Conservation (phyloP, 2,797 vertebrate genomes). For the Pempheris klunzingeri region DNA sequence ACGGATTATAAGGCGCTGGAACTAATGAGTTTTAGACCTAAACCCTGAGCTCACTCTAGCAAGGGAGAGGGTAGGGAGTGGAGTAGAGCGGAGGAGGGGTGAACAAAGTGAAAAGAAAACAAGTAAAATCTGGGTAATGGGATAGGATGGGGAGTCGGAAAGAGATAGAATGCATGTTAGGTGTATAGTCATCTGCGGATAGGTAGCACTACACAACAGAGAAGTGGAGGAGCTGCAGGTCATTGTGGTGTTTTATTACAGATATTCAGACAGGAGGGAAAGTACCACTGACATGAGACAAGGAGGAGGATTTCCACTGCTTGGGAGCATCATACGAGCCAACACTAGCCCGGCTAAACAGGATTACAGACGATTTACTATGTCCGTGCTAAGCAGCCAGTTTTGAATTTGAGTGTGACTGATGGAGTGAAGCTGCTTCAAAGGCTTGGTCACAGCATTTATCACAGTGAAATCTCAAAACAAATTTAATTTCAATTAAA, state of each 20-base stretch:
- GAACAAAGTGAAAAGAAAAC: not conserved
- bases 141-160: not conserved
- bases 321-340: not conserved
- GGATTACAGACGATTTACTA: constrained; percentile 20
- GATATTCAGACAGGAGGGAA: not conserved
- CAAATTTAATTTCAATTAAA: not conserved
- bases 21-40: constrained; percentile 73
- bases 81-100: no score
- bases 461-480: not conserved
- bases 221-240: not conserved
- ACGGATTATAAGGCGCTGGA: constrained; percentile 72
- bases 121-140: constrained; percentile 7
- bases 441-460: not conserved
- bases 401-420: constrained; percentile 29
- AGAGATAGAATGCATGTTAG: not conserved
- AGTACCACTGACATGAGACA: not conserved
- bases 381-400: constrained; percentile 3
- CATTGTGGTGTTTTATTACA: constrained; percentile 16
- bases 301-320: constrained; percentile 2
- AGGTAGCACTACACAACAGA: not conserved
- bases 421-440: not conserved
- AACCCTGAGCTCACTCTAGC: constrained; percentile 31
- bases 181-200: not conserved
- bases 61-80: not conserved
- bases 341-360: constrained; percentile 6